Conservation (phyloP, 2,888 invertebrate genomes). For the Eueremaeus valkanovi region DNA sequence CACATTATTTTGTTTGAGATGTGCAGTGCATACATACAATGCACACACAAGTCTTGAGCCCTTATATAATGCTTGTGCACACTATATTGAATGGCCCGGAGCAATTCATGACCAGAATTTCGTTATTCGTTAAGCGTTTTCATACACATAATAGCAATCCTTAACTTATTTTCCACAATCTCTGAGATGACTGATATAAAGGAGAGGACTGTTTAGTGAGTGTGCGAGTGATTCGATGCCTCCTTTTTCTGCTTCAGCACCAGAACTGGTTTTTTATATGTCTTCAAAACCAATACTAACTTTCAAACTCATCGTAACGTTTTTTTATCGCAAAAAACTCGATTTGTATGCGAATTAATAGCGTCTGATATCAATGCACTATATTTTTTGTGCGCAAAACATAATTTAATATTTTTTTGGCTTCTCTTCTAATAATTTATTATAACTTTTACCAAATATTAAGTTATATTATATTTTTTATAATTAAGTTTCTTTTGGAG, state of each 20-base stretch:
- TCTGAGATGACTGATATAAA: background rate
- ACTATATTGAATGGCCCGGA: background rate
- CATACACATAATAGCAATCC: background rate
- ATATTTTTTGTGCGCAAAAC: no score
- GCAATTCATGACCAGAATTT: constrained; percentile 18
- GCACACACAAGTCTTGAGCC: no score
- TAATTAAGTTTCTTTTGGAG: no score
- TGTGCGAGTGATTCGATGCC: background rate
- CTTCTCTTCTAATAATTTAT: no score
- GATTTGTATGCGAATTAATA: background rate
- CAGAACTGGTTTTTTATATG: background rate
- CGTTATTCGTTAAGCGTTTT: constrained; percentile 10
- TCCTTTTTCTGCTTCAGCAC: background rate
- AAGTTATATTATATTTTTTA: no score
- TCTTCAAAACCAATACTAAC: background rate
- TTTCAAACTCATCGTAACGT: background rate
- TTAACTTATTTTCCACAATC: background rate
- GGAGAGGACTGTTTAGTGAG: background rate
- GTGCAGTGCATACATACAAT: no score
- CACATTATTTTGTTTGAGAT: no score
- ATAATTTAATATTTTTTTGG: no score
- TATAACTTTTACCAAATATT: no score
- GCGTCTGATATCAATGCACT: background rate
- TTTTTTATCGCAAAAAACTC: background rate
- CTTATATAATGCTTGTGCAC: no score